Percentiles rank a stretch among this genome's conserved stretches.
Evolutionary conservation across 2,113 vertebrate species (phyloP).

Genomic region (Genyomyrus donnyi): DNA sequence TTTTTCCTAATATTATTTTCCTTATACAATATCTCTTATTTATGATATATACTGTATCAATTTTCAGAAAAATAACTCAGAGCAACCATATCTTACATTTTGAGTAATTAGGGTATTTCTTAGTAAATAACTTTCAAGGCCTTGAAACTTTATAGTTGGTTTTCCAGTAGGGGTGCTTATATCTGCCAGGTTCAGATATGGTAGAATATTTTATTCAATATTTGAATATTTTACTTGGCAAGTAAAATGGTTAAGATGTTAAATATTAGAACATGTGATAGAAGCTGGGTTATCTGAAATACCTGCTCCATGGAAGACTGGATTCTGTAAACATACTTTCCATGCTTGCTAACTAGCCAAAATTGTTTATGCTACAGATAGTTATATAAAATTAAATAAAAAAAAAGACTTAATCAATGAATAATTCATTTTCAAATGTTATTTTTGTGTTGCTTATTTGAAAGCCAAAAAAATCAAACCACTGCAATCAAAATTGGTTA

Average conservation of each 20-base stretch:
- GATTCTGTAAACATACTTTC: not conserved
- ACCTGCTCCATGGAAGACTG: not conserved
- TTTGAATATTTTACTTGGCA: too few relatives aligned
- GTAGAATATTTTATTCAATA: not conserved
- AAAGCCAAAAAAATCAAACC: not conserved
- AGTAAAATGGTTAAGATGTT: not conserved
- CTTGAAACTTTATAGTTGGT: not conserved
- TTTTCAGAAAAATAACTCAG: not conserved
- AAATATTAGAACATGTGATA: not conserved
- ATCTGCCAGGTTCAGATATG: not conserved
- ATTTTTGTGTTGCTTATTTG: not conserved
- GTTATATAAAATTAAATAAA: not conserved
- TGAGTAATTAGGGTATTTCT: not conserved
- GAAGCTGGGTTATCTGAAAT: not conserved
- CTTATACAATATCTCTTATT: not conserved
- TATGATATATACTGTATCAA: not conserved
- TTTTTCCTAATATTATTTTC: not conserved
- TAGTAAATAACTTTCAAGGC: not conserved
- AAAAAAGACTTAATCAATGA: not conserved
- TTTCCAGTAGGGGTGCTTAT: not conserved
- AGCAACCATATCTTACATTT: not conserved
- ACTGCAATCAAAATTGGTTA: not conserved
- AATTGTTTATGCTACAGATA: not conserved
- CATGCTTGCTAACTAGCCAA: not conserved
- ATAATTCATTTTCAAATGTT: not conserved